Evolutionary conservation across 2,888 invertebrate species (phyloP).

Genomic region (Muscina levida): DNA sequence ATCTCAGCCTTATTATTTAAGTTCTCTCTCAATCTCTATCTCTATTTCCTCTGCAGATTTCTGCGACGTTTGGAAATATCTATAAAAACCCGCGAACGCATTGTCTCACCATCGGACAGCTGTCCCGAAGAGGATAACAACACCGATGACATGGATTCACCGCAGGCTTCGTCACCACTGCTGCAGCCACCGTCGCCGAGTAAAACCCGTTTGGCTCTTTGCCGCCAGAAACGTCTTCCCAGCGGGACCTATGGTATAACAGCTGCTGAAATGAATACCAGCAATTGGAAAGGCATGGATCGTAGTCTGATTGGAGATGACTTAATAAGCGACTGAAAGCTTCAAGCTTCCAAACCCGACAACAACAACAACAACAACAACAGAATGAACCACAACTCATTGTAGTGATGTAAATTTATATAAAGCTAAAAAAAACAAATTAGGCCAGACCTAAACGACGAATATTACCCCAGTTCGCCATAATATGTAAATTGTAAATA

Average conservation of each 20-base stretch:
- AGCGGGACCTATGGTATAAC: constrained; percentile 70
- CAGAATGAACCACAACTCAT: not conserved
- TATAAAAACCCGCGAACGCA: constrained; percentile 84
- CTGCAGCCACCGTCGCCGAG: constrained; percentile 71
- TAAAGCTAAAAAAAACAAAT: not conserved
- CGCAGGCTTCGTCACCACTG: constrained; percentile 84
- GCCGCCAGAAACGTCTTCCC: constrained; percentile 73
- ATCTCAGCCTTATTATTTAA: not conserved
- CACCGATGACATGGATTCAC: constrained; percentile 83
- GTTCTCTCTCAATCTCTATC: not conserved
- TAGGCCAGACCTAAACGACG: too few relatives aligned
- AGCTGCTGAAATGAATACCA: constrained; percentile 69
- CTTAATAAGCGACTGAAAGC: constrained; percentile 73
- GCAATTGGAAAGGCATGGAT: constrained; percentile 72
- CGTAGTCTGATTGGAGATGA: constrained; percentile 71
- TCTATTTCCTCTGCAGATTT: constrained; percentile 81
- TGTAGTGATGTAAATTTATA: constrained; percentile 3
- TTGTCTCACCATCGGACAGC: constrained; percentile 80
- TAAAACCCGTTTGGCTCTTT: constrained; percentile 71
- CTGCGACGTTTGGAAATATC: constrained; percentile 86
- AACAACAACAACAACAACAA: constrained; percentile 1
- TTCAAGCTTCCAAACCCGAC: not conserved
- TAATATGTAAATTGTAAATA: constrained; percentile 58
- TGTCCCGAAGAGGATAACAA: constrained; percentile 79
- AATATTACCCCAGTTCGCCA: not conserved